Conservation (phyloP, 1,140 invertebrate genomes). For the Drosophila trapezifrons region DNA sequence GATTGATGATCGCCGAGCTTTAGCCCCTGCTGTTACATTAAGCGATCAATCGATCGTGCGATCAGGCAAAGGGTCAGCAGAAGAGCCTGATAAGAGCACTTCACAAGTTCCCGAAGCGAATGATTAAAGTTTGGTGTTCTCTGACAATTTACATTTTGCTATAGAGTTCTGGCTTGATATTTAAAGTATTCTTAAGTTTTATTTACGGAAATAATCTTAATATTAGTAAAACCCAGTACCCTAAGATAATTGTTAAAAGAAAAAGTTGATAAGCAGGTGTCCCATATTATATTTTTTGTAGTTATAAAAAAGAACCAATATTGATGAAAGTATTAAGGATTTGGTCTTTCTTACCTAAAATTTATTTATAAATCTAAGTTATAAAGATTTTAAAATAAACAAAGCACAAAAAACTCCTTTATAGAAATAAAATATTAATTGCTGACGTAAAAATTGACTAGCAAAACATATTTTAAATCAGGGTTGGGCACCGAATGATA, state of each 20-base stretch:
- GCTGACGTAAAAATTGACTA: background rate
- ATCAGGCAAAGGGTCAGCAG: constrained; percentile 37
- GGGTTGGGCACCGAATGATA: background rate
- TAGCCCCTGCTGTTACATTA: constrained; percentile 42
- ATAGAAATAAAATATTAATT: background rate
- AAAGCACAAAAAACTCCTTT: background rate
- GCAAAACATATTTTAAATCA: background rate
- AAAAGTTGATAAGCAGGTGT: background rate
- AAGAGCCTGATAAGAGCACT: constrained; percentile 26
- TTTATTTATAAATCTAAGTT: no score
- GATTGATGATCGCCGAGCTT: constrained; percentile 65
- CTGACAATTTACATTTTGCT: background rate
- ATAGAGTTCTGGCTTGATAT: background rate
- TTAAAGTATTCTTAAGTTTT: background rate
- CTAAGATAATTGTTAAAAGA: background rate
- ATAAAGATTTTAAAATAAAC: background rate
- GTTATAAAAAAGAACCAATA: no score
- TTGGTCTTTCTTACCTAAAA: no score
- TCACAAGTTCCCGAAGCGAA: background rate
- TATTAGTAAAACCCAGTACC: background rate
- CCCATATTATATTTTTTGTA: no score
- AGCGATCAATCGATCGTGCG: constrained; percentile 30
- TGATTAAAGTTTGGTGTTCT: constrained; percentile 5
- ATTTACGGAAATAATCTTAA: background rate
- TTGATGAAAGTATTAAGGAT: no score